These are phyloP conservation scores for Erpetoichthys calabaricus DNA, from an alignment of 2,797 vertebrate genomes.

Conservation along the genomic window DNA sequence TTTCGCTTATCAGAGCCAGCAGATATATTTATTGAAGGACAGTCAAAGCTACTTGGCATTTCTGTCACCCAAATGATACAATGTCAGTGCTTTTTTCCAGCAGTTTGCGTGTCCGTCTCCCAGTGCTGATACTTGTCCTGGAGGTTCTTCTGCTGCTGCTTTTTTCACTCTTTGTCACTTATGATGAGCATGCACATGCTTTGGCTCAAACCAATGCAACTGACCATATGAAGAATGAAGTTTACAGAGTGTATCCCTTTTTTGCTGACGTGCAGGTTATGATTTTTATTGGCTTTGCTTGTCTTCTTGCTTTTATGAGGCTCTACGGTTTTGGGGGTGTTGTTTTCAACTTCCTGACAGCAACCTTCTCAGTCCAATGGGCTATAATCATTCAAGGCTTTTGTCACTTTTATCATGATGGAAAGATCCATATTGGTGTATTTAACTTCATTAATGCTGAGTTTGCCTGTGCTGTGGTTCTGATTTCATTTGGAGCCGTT, in stretches of 20 bases:
- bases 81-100: constrained; percentile 5
- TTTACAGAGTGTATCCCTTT: constrained; percentile 50
- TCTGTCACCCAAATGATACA: too few species aligned
- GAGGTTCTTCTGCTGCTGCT: constrained; percentile 42
- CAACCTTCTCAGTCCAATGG: constrained; percentile 67
- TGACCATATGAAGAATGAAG: constrained; percentile 29
- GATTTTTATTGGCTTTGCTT: constrained; percentile 67
- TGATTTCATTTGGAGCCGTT: constrained; percentile 63
- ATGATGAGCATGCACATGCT: constrained; percentile 33
- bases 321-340: constrained; percentile 58
- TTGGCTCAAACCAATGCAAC: constrained; percentile 27
- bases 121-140: constrained; percentile 39
- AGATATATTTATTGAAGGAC: too few species aligned
- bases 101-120: constrained; percentile 37
- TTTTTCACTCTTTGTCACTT: constrained; percentile 48
- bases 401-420: constrained; percentile 45
- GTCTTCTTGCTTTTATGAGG: constrained; percentile 60
- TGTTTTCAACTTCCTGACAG: constrained; percentile 63
- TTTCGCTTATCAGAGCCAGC: too few species aligned
- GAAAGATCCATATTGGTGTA: constrained; percentile 56
- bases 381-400: constrained; percentile 62
- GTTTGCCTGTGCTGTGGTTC: constrained; percentile 59
- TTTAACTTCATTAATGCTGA: constrained; percentile 56
- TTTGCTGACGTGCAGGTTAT: constrained; percentile 70
- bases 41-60: too few species aligned